These are phyloP conservation scores for Dendroctonus ponderosae DNA, from an alignment of 1,140 invertebrate genomes.

Conservation along the genomic window DNA sequence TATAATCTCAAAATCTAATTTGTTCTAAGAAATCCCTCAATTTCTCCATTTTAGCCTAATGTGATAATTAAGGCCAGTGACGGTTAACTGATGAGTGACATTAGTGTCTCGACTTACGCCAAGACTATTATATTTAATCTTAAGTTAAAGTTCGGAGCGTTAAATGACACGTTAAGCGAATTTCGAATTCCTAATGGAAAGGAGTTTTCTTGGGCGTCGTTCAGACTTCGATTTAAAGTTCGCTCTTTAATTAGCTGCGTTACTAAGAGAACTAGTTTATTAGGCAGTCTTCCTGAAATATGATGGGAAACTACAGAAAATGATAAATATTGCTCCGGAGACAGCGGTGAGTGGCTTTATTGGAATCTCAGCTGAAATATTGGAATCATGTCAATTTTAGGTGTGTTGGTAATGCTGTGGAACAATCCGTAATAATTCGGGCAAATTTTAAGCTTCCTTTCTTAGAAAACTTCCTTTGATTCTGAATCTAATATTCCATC, in stretches of 20 bases:
- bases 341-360: no score
- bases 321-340: no score
- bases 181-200: constrained; percentile 37
- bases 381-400: no score
- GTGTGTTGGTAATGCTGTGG: no score
- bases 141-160: constrained; percentile 47
- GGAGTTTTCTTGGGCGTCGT: constrained; percentile 42
- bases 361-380: no score
- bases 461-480: not conserved
- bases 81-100: constrained; percentile 51
- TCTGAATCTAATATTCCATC: no score
- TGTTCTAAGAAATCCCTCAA: constrained; percentile 3
- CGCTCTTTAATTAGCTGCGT: constrained; percentile 2
- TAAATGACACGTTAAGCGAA: constrained; percentile 50
- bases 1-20: no score
- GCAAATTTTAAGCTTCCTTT: not conserved
- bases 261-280: no score
- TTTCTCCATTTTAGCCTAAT: constrained; percentile 37
- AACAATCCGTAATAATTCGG: no score
- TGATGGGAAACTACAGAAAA: no score
- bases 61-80: constrained; percentile 49
- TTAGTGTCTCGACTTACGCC: constrained; percentile 45
- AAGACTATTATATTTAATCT: constrained; percentile 52
- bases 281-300: no score
- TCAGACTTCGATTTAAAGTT: constrained; percentile 36